Evolutionary conservation across 2,888 invertebrate species (phyloP).

Genomic region (Agriopis leucophaearia): DNA sequence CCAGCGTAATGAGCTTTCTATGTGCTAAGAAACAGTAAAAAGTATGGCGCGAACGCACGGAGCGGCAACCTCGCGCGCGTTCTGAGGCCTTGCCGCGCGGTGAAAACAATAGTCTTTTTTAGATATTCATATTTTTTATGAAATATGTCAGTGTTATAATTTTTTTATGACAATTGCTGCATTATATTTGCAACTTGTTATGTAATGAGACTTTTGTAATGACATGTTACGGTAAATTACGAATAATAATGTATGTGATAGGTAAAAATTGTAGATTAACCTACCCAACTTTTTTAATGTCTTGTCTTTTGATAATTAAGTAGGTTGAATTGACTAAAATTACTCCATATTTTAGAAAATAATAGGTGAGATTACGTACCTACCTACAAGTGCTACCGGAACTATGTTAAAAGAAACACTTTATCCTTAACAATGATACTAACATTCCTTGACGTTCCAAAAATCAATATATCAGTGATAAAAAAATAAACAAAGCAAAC

Average conservation of each 20-base stretch:
- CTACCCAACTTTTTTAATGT: too few relatives aligned
- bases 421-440: slow-evolving; percentile 23
- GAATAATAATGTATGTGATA: background rate
- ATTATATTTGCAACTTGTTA: background rate
- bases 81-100: slow-evolving; percentile 74
- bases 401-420: slow-evolving; percentile 14
- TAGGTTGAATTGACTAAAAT: background rate
- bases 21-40: slow-evolving; percentile 87
- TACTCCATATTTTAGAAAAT: background rate
- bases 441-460: slow-evolving; percentile 37
- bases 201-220: background rate
- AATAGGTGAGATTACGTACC: background rate
- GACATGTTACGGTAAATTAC: background rate
- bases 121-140: slow-evolving; percentile 62
- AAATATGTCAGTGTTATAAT: slow-evolving; percentile 47
- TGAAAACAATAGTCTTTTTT: slow-evolving; percentile 80
- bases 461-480: slow-evolving; percentile 63
- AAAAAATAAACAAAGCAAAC: slow-evolving; percentile 70
- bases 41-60: slow-evolving; percentile 85
- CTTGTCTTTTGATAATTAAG: too few relatives aligned
- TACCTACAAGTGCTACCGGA: slow-evolving; percentile 1
- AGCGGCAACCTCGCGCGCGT: slow-evolving; percentile 81
- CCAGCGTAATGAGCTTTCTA: slow-evolving; percentile 83
- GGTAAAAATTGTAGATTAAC: too few relatives aligned
- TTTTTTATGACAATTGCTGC: slow-evolving; percentile 43